A percentile compares a stretch with the other conserved stretches of the same genome.
Evolutionary conservation across 2,113 vertebrate species (phyloP).

Genomic region (Motacilla tschutschensis): DNA sequence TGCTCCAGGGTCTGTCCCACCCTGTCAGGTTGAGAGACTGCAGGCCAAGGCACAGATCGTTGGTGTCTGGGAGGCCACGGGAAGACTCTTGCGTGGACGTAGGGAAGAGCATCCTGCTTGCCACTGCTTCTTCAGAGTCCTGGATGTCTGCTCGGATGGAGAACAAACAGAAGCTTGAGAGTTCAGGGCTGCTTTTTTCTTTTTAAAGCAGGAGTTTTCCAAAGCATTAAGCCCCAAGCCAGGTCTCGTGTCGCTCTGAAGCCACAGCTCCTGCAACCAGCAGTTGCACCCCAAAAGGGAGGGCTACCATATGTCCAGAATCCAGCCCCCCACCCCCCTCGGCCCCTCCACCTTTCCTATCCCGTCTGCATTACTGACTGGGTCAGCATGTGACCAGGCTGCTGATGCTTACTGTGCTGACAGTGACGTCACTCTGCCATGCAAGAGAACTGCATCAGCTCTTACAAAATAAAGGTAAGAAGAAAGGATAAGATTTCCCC

Average conservation of each 20-base stretch:
- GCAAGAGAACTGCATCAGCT: constrained; percentile 78
- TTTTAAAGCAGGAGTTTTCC: constrained; percentile 55
- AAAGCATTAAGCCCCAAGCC: constrained; percentile 26
- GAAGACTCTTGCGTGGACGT: constrained; percentile 86
- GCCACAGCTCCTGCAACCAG: constrained; percentile 51
- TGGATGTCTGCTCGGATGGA: constrained; percentile 79
- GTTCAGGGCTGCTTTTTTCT: constrained; percentile 61
- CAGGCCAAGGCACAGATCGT: constrained; percentile 94
- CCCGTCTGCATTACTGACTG: constrained; percentile 92
- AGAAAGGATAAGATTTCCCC: constrained; percentile 61
- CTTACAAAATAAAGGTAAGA: constrained; percentile 70
- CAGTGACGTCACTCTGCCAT: constrained; percentile 92
- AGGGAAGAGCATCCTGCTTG: constrained; percentile 96
- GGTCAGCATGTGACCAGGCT: constrained; percentile 96
- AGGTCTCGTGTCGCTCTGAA: background rate
- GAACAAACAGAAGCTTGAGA: constrained; percentile 62
- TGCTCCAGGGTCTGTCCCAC: constrained; percentile 97
- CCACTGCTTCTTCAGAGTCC: constrained; percentile 86
- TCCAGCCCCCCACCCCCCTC: constrained; percentile 47
- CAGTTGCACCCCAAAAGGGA: constrained; percentile 48
- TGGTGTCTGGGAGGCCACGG: constrained; percentile 85
- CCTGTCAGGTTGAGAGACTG: constrained; percentile 92
- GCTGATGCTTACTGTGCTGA: constrained; percentile 93
- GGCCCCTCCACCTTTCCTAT: constrained; percentile 73
- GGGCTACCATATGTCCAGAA: constrained; percentile 81